These are phyloP conservation scores for Drosophila athabasca DNA, from an alignment of 1,140 invertebrate genomes.

Conservation along the genomic window DNA sequence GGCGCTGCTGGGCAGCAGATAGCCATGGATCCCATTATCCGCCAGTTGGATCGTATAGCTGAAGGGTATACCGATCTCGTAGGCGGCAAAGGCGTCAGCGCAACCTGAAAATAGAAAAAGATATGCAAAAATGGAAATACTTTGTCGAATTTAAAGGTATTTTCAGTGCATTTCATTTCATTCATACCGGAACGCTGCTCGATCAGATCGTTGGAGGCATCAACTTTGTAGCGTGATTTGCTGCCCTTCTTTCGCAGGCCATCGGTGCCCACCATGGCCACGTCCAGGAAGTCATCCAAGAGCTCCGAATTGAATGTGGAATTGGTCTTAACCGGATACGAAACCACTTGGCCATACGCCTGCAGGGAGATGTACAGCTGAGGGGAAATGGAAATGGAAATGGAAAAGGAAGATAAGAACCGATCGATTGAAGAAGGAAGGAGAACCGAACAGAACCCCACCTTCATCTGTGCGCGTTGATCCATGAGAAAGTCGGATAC, in stretches of 20 bases:
- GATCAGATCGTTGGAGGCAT: slow-evolving; percentile 77
- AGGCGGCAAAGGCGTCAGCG: slow-evolving; percentile 90
- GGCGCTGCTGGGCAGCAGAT: slow-evolving; percentile 89
- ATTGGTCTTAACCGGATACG: slow-evolving; percentile 85
- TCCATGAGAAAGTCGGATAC: slow-evolving; percentile 87
- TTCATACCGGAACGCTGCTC: slow-evolving; percentile 71
- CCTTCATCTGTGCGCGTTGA: slow-evolving; percentile 86
- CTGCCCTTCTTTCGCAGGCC: slow-evolving; percentile 73
- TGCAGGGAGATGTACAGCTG: slow-evolving; percentile 90
- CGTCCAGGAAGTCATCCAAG: slow-evolving; percentile 77
- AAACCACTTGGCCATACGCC: slow-evolving; percentile 90
- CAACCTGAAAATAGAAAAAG: slow-evolving; percentile 84
- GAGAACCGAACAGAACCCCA: slow-evolving; percentile 55
- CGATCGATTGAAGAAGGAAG: slow-evolving; percentile 46
- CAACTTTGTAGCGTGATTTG: slow-evolving; percentile 77
- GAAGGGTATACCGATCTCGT: slow-evolving; percentile 88
- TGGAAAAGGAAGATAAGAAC: no score
- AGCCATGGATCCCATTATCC: slow-evolving; percentile 90
- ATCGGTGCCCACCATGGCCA: slow-evolving; percentile 81
- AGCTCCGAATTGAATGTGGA: slow-evolving; percentile 71
- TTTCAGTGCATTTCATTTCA: no score
- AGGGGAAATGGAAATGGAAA: slow-evolving; percentile 37
- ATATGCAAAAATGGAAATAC: neutral
- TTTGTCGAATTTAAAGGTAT: neutral
- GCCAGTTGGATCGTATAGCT: slow-evolving; percentile 91